phyloP scores from a whole-genome alignment of 1,140 invertebrate species.

The Saccostrea echinata region DNA sequence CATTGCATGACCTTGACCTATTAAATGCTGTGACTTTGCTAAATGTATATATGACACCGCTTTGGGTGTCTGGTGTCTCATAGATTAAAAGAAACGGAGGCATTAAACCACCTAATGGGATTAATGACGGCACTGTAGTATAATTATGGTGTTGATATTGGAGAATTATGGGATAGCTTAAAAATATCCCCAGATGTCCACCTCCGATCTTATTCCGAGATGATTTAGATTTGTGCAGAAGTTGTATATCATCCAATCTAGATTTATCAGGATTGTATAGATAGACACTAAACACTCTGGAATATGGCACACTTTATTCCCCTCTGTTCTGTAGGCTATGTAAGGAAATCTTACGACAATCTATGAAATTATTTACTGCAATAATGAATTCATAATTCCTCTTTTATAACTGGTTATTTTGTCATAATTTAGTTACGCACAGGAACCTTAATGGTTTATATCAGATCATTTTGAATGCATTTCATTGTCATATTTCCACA shows the following conservation, averaged over 20 bases:
- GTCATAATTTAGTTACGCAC: not conserved
- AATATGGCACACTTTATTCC: not conserved
- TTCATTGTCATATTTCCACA: not conserved
- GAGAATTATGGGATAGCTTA: not conserved
- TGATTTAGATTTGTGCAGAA: constrained; percentile 8
- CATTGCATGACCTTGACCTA: not conserved
- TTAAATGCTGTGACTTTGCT: not conserved
- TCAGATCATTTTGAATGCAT: no score
- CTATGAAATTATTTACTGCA: not conserved
- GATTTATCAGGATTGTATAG: not conserved
- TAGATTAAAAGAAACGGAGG: not conserved
- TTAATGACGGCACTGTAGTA: not conserved
- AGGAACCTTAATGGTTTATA: no score
- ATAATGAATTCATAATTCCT: not conserved
- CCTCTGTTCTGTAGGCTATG: not conserved
- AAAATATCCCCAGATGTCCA: not conserved
- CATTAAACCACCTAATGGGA: not conserved
- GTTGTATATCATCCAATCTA: not conserved
- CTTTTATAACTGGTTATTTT: not conserved
- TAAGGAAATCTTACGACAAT: not conserved
- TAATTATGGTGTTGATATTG: not conserved
- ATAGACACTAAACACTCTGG: not conserved
- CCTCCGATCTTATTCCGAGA: not conserved
- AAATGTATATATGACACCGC: not conserved
- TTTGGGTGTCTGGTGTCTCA: not conserved